Evolutionary conservation across 2,113 vertebrate species (phyloP).

Genomic region (Phylloscopus whistleri): DNA sequence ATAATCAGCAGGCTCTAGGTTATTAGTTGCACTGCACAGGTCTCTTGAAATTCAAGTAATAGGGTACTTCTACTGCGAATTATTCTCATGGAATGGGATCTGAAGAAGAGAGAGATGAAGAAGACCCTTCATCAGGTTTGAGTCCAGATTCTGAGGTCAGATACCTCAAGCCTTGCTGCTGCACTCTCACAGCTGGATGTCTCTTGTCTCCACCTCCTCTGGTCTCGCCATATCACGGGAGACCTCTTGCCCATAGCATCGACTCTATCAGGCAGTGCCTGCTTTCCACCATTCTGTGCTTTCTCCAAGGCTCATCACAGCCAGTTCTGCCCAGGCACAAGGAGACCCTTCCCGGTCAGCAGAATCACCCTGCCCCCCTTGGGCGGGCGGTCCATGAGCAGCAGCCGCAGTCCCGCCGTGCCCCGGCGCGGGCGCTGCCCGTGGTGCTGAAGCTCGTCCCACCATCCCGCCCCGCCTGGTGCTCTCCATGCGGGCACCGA

Average conservation of each 20-base stretch:
- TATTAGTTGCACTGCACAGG: neutral
- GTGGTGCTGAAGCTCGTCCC: neutral
- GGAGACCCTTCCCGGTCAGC: neutral
- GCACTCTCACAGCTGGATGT: neutral
- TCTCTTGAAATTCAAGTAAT: neutral
- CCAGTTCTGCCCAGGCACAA: neutral
- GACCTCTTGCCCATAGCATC: neutral
- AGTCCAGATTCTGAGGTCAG: neutral
- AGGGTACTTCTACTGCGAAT: neutral
- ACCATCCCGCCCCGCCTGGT: fast-evolving
- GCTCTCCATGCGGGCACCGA: fast-evolving
- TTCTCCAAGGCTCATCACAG: neutral
- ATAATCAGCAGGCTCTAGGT: neutral
- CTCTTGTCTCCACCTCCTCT: neutral
- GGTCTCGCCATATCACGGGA: too few species aligned
- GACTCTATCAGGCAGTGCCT: neutral
- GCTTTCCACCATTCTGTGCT: neutral
- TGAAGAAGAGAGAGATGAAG: neutral
- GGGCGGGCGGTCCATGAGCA: too few species aligned
- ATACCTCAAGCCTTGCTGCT: neutral
- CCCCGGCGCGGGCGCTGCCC: neutral
- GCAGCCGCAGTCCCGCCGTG: fast-evolving
- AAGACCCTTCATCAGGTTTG: neutral
- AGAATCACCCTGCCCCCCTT: fast-evolving
- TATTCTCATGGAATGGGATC: neutral